Percentiles rank a stretch among this genome's conserved stretches.
Evolutionary conservation across 2,888 invertebrate genomes (phyloP).

Genomic region (Conchocele bisecta): DNA sequence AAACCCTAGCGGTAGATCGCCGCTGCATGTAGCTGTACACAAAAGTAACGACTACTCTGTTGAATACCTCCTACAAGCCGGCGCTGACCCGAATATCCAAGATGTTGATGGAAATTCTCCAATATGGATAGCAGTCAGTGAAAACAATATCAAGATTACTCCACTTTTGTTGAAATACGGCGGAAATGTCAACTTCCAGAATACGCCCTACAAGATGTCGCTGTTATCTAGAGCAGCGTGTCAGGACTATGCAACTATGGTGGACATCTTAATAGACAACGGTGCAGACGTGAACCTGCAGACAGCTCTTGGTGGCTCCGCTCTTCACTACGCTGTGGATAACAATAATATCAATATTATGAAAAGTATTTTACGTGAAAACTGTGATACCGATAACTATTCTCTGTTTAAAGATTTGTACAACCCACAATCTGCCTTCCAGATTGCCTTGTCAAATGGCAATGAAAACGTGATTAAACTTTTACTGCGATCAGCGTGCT

Average conservation of each 20-base stretch:
- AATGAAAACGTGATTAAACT: constrained; percentile 65
- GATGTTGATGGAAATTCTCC: constrained; percentile 74
- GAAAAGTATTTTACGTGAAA: constrained; percentile 70
- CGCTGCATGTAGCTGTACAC: constrained; percentile 73
- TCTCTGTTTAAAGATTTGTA: constrained; percentile 58
- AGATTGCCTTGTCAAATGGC: constrained; percentile 66
- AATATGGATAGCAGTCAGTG: constrained; percentile 75
- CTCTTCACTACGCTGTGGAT: constrained; percentile 67
- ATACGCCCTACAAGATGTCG: constrained; percentile 55
- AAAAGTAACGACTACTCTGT: constrained; percentile 72
- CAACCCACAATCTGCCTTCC: constrained; percentile 71
- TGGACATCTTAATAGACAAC: constrained; percentile 60
- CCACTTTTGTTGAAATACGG: constrained; percentile 65
- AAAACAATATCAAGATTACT: constrained; percentile 71
- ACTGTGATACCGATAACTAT: constrained; percentile 66
- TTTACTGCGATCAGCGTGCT: constrained; percentile 68
- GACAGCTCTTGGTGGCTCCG: constrained; percentile 61
- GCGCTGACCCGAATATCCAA: constrained; percentile 68
- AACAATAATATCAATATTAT: constrained; percentile 62
- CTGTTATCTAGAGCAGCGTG: constrained; percentile 65
- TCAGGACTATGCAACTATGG: constrained; percentile 62
- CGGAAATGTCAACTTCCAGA: constrained; percentile 64
- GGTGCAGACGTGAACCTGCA: constrained; percentile 60
- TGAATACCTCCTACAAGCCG: constrained; percentile 66
- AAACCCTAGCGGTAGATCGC: constrained; percentile 66